These are phyloP conservation scores for Phrynosoma blainvillii DNA, from an alignment of 2,113 vertebrate species.

Conservation along the genomic window DNA sequence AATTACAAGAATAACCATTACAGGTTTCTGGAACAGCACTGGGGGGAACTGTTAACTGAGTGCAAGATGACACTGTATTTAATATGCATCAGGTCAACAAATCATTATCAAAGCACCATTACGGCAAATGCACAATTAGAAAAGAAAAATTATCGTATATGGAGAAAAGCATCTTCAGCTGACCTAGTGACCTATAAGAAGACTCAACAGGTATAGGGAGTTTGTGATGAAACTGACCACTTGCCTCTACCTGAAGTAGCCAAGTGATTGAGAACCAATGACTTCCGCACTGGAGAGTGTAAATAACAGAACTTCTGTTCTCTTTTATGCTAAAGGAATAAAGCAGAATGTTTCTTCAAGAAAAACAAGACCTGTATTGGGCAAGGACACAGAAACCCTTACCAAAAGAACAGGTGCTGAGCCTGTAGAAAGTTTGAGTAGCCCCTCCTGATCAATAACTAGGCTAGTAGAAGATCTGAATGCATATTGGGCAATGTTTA, in stretches of 20 bases:
- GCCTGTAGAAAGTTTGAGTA: background rate
- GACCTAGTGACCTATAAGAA: background rate
- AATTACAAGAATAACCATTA: background rate
- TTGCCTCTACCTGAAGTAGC: background rate
- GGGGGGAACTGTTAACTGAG: background rate
- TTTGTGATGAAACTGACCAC: background rate
- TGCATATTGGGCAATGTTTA: background rate
- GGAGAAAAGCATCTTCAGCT: background rate
- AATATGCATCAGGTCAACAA: accelerated
- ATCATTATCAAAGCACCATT: background rate
- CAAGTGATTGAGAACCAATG: background rate
- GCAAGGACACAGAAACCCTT: background rate
- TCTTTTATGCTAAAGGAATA: background rate
- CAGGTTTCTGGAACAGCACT: background rate
- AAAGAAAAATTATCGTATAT: background rate
- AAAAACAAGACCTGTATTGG: too few relatives aligned
- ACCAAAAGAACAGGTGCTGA: background rate
- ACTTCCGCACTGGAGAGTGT: background rate
- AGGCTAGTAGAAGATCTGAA: background rate
- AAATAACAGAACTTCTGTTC: background rate
- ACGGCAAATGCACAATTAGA: background rate
- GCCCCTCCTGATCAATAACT: background rate
- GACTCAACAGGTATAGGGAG: background rate
- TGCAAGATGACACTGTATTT: constrained; percentile 9
- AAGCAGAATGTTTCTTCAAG: background rate